Percentiles rank a stretch among this genome's conserved stretches.
Evolutionary conservation across 37 sponge, comb jelly and placozoan species (phyloP).

Genomic region (Mnemiopsis leidyi): DNA sequence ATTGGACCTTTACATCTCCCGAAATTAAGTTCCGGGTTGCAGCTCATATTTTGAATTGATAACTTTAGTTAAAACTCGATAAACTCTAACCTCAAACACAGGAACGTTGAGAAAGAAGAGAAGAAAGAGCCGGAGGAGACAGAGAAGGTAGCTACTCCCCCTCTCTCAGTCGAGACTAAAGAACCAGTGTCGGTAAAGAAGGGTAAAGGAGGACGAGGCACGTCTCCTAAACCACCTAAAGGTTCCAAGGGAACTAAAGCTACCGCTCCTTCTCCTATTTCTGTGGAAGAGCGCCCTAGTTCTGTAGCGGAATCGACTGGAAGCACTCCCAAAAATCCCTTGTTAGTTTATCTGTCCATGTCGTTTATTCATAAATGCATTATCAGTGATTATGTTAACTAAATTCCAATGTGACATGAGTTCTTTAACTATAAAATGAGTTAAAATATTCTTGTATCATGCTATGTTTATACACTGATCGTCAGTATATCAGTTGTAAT

Average conservation of each 20-base stretch:
- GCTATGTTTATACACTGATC: too few species aligned
- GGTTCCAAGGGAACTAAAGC: constrained; percentile 52
- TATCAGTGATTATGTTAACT: too few species aligned
- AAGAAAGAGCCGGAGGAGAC: constrained; percentile 48
- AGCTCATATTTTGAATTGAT: too few species aligned
- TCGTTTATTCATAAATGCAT: too few species aligned
- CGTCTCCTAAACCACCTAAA: constrained; percentile 53
- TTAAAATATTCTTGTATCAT: too few species aligned
- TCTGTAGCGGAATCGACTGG: constrained; percentile 53
- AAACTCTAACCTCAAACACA: too few species aligned
- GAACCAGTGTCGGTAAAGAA: constrained; percentile 24
- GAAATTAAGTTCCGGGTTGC: too few species aligned
- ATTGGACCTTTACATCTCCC: too few species aligned
- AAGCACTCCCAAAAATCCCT: constrained; percentile 30
- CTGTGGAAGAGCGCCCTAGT: constrained; percentile 60
- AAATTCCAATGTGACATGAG: too few species aligned
- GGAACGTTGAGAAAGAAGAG: constrained; percentile 25
- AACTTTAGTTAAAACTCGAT: too few species aligned
- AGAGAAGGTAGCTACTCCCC: constrained; percentile 49
- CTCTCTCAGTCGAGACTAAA: constrained; percentile 41
- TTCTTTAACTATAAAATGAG: too few species aligned
- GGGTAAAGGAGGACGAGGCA: constrained; percentile 29
- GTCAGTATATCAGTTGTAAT: too few species aligned
- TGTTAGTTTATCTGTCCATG: constrained; percentile 1
- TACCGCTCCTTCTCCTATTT: constrained; percentile 56